These are phyloP conservation scores for Caenorhabditis sp. DNA, from an alignment of 2,888 invertebrate genomes.

Conservation along the genomic window DNA sequence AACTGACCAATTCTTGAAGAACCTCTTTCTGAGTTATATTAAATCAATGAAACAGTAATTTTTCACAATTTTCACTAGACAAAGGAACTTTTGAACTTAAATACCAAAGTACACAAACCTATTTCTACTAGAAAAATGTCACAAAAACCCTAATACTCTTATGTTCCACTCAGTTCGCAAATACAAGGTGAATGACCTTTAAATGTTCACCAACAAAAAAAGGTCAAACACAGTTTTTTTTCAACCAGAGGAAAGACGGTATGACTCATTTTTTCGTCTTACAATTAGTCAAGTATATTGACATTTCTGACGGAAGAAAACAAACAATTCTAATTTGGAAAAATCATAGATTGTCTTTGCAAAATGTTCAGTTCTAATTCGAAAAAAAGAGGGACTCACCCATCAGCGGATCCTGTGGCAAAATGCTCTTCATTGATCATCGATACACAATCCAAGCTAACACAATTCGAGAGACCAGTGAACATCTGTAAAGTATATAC, in stretches of 20 bases:
- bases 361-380: no score
- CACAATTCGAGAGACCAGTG: conserved; percentile 71
- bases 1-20: no score
- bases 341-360: no score
- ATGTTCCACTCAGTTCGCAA: neutral
- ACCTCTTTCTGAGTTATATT: no score
- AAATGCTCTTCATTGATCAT: conserved; percentile 93
- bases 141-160: neutral
- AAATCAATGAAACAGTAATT: no score
- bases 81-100: no score
- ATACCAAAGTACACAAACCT: no score
- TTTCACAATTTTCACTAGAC: no score
- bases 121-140: neutral
- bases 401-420: conserved; percentile 89
- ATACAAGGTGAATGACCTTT: neutral
- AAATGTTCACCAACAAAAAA: neutral
- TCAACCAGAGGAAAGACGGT: neutral
- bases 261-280: neutral
- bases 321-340: conserved; percentile 2
- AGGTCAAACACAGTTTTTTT: neutral
- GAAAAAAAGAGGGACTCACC: conserved; percentile 74
- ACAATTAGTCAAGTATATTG: neutral
- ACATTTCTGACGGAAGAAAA: neutral
- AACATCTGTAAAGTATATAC: conserved; percentile 46
- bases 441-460: conserved; percentile 87